Evolutionary conservation across 2,113 vertebrate species (phyloP).

Genomic region (Pavo muticus): DNA sequence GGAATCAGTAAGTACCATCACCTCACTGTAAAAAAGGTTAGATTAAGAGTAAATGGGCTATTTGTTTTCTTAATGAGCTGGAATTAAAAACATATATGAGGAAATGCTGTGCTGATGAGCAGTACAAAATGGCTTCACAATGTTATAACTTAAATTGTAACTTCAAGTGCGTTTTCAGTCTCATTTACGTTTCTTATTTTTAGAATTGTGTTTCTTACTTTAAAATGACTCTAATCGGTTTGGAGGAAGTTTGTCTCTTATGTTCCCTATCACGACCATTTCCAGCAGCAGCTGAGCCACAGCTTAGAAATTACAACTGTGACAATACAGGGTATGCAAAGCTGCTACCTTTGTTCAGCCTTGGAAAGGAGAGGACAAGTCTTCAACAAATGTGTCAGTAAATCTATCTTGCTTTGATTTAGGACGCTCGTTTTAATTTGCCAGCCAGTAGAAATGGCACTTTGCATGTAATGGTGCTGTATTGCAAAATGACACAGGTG

Average conservation of each 20-base stretch:
- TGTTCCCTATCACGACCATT: not conserved
- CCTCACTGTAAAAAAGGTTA: not conserved
- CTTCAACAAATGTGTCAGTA: not conserved
- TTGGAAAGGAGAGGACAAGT: not conserved
- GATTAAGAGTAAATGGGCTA: not conserved
- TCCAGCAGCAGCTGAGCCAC: not conserved
- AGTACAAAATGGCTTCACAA: not conserved
- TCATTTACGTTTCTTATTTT: not conserved
- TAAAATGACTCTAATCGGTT: not conserved
- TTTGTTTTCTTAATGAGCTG: not conserved
- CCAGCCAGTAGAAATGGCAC: not conserved
- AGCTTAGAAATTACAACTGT: not conserved
- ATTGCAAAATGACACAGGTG: not conserved
- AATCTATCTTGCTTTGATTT: not conserved
- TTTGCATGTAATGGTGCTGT: not conserved
- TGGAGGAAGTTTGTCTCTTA: not conserved
- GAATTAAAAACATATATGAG: not conserved
- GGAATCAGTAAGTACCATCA: constrained; percentile 91
- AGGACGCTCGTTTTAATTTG: not conserved
- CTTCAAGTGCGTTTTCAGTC: not conserved
- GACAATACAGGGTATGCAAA: not conserved
- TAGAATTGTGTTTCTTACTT: not conserved
- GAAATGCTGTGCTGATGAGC: not conserved
- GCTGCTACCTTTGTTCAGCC: not conserved
- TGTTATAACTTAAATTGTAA: not conserved